phyloP scores from a whole-genome alignment of 2,888 invertebrate genomes.

The Anaspis maculata region DNA sequence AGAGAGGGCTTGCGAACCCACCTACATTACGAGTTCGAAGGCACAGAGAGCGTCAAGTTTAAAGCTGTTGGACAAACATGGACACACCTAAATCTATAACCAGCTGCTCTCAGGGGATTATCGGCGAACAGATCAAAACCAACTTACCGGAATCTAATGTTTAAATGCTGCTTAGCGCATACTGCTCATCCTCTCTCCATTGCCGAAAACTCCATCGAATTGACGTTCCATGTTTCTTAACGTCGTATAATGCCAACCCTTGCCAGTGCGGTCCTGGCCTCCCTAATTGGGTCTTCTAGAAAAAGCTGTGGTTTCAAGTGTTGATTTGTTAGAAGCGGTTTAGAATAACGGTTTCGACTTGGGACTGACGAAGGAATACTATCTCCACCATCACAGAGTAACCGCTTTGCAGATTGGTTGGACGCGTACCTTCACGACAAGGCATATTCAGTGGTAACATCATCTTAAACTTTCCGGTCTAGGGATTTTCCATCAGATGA shows the following conservation, averaged over 20 bases:
- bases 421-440: too few species aligned
- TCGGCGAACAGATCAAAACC: slow-evolving; percentile 40
- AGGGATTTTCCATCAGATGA: too few species aligned
- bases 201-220: neutral
- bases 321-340: neutral
- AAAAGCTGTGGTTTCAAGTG: neutral
- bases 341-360: too few species aligned
- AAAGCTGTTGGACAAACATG: slow-evolving; percentile 44
- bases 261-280: neutral
- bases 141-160: slow-evolving; percentile 36
- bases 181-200: too few species aligned
- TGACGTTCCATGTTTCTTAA: slow-evolving; percentile 1
- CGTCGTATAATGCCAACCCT: neutral
- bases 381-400: too few species aligned
- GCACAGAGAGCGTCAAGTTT: slow-evolving; percentile 33
- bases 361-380: too few species aligned
- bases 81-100: slow-evolving; percentile 44
- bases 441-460: too few species aligned
- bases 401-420: too few species aligned
- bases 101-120: slow-evolving; percentile 40
- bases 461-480: too few species aligned
- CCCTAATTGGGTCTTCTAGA: neutral
- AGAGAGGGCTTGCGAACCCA: slow-evolving; percentile 22
- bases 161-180: slow-evolving; percentile 25
- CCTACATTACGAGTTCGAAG: slow-evolving; percentile 33